Evolutionary conservation across 2,113 vertebrate genomes (phyloP).

Genomic region (Pygathrix nemaeus): DNA sequence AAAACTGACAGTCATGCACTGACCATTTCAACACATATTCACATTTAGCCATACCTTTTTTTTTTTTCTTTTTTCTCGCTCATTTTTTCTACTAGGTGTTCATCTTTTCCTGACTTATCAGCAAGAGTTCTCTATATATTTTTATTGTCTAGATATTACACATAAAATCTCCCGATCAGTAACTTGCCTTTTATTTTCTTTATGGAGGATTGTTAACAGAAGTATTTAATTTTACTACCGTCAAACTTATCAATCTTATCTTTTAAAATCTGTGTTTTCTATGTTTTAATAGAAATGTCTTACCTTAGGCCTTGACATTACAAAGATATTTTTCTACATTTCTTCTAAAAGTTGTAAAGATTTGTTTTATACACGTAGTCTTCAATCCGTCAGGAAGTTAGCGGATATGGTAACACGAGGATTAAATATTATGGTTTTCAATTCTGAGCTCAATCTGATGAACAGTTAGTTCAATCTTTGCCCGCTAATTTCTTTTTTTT

Average conservation of each 20-base stretch:
- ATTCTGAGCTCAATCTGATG: background rate
- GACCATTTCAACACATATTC: background rate
- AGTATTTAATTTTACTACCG: background rate
- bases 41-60: background rate
- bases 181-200: background rate
- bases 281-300: background rate
- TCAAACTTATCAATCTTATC: background rate
- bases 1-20: background rate
- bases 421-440: background rate
- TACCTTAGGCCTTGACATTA: background rate
- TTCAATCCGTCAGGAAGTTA: background rate
- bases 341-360: conserved; percentile 12
- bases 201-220: background rate
- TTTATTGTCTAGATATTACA: background rate
- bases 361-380: background rate
- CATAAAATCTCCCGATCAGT: background rate
- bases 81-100: background rate
- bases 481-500: background rate
- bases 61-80: too few species aligned
- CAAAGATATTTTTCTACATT: background rate
- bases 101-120: background rate
- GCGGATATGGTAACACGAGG: background rate
- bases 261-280: background rate
- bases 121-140: background rate
- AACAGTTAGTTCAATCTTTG: background rate